phyloP scores from a whole-genome alignment of 2,888 invertebrate species.

The Synergus laeviventris region DNA sequence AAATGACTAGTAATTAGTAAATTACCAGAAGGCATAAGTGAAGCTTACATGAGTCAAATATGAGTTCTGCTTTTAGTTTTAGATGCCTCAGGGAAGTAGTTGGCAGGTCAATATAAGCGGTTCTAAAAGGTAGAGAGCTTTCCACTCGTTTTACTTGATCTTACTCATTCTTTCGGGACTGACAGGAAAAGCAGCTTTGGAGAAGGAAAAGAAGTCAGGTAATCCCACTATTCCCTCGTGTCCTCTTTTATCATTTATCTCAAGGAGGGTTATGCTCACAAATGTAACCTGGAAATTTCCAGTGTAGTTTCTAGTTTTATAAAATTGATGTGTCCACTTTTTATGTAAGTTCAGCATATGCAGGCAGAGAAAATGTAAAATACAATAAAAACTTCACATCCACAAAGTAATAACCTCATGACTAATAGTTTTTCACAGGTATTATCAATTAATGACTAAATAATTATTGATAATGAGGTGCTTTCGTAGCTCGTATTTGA shows the following conservation, averaged over 20 bases:
- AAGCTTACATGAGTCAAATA: not conserved
- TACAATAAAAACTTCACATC: not conserved
- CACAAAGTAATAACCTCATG: not conserved
- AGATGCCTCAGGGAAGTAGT: not conserved
- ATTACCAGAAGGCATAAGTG: not conserved
- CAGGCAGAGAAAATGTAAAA: not conserved
- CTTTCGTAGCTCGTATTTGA: too few species aligned
- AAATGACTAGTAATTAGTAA: not conserved
- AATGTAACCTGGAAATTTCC: not conserved
- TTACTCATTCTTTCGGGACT: not conserved
- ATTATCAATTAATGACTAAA: too few species aligned
- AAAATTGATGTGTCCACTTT: not conserved
- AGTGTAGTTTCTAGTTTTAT: not conserved
- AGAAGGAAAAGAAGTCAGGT: not conserved
- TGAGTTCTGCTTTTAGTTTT: not conserved
- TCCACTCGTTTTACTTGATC: not conserved
- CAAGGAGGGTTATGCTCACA: not conserved
- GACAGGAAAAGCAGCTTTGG: conserved; percentile 10
- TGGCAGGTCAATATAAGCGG: conserved; percentile 21
- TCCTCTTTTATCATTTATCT: not conserved
- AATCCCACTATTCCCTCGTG: not conserved
- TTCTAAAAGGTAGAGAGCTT: conserved; percentile 11
- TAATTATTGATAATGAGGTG: too few species aligned
- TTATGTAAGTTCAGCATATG: not conserved
- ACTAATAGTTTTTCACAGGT: too few species aligned